These are phyloP conservation scores for Phalanger gymnotis DNA, from an alignment of 2,797 vertebrate genomes.

Conservation along the genomic window DNA sequence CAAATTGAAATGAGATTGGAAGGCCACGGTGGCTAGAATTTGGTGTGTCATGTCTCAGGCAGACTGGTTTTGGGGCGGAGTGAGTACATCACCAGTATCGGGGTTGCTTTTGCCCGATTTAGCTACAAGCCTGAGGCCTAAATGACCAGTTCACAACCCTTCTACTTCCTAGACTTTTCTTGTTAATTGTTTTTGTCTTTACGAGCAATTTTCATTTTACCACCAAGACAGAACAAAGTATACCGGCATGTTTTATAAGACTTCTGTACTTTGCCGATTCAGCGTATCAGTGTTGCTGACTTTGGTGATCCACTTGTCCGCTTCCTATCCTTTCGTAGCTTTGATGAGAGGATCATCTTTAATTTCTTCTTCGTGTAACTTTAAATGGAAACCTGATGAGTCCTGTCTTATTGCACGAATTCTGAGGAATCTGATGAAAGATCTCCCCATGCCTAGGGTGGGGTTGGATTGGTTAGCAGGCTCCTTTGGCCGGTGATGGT, in stretches of 20 bases:
- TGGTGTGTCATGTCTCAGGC: background rate
- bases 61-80: constrained; percentile 34
- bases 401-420: background rate
- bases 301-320: background rate
- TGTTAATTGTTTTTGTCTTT: constrained; percentile 5
- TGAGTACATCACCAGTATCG: background rate
- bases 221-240: background rate
- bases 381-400: background rate
- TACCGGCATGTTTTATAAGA: constrained; percentile 22
- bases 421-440: background rate
- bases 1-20: constrained; percentile 34
- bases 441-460: background rate
- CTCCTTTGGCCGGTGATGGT: background rate
- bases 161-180: background rate
- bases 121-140: constrained; percentile 4
- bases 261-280: constrained; percentile 22
- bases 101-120: constrained; percentile 9
- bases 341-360: background rate
- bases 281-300: background rate
- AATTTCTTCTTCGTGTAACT: background rate
- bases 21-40: background rate
- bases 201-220: constrained; percentile 17
- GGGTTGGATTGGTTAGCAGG: background rate
- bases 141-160: constrained; percentile 5
- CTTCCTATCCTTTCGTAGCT: background rate